These are phyloP conservation scores for Hyles euphorbiae DNA, from an alignment of 1,140 invertebrate genomes.

Conservation along the genomic window DNA sequence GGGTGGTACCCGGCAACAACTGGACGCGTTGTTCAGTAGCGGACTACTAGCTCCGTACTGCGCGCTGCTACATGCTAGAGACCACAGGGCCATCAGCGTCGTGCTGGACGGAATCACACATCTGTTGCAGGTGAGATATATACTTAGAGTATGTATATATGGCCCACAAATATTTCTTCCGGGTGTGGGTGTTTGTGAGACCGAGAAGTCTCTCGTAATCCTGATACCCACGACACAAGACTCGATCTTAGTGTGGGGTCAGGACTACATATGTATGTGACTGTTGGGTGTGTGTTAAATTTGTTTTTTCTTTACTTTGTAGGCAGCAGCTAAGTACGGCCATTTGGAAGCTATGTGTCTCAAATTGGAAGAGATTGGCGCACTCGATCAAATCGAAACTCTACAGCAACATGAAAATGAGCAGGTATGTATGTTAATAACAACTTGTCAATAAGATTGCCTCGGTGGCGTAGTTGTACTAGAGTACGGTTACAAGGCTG, in stretches of 20 bases:
- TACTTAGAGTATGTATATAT: too few species aligned
- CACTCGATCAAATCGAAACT: conserved; percentile 94
- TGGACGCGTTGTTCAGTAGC: conserved; percentile 86
- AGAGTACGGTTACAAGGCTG: too few species aligned
- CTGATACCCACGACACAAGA: too few species aligned
- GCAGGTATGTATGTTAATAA: conserved; percentile 84
- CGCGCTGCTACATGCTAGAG: conserved; percentile 86
- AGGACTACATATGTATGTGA: too few species aligned
- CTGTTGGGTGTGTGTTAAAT: too few species aligned
- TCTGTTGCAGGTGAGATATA: conserved; percentile 77
- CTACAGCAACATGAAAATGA: conserved; percentile 98
- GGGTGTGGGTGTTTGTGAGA: too few species aligned
- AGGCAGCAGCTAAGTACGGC: conserved; percentile 80
- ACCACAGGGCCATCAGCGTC: conserved; percentile 86
- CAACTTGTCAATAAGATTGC: conserved; percentile 82
- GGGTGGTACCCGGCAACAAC: conserved; percentile 92
- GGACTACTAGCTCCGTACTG: conserved; percentile 94
- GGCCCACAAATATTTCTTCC: too few species aligned
- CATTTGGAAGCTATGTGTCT: conserved; percentile 86
- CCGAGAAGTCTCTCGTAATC: too few species aligned
- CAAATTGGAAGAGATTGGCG: conserved; percentile 91
- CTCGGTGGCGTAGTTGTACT: conserved; percentile 53
- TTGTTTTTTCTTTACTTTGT: conserved; percentile 40
- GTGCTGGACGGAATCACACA: conserved; percentile 93
- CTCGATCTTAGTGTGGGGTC: too few species aligned